A percentile compares a stretch with the other conserved stretches of the same genome.
Conservation (phyloP, 1,140 invertebrate genomes). For the Rhagoletis zephyria region DNA sequence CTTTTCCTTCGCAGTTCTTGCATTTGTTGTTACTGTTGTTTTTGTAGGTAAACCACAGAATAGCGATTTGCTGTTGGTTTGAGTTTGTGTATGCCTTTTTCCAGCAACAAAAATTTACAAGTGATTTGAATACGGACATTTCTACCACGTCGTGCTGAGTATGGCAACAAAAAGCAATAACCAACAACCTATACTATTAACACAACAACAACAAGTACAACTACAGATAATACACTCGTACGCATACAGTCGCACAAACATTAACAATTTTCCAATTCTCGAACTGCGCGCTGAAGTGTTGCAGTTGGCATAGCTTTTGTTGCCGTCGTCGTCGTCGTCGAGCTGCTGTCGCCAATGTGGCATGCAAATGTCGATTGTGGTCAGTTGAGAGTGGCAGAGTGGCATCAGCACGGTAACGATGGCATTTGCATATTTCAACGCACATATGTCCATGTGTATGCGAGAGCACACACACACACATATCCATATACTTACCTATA, state of each 20-base stretch:
- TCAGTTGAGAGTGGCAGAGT: background rate
- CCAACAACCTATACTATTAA: background rate
- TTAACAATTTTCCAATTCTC: background rate
- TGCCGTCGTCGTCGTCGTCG: background rate
- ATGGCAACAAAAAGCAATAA: conserved; percentile 3
- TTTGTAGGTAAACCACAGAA: background rate
- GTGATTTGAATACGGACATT: background rate
- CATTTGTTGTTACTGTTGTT: background rate
- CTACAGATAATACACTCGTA: background rate
- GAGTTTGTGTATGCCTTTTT: background rate
- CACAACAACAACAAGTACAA: background rate
- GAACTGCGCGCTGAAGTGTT: background rate
- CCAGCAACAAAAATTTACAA: conserved; percentile 11
- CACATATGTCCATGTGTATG: too few species aligned
- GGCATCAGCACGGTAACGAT: background rate
- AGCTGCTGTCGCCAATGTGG: background rate
- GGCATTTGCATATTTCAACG: conserved; percentile 37
- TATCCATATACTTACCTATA: background rate
- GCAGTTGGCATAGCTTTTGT: background rate
- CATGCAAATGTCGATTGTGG: conserved; percentile 38
- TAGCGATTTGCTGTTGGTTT: background rate
- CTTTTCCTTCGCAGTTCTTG: background rate
- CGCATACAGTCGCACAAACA: background rate
- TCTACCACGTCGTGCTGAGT: background rate
- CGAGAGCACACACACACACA: background rate